Evolutionary conservation across 30 jellyfish, hydroid and myxozoan species (phyloP).

Genomic region (Aurelia sp.): DNA sequence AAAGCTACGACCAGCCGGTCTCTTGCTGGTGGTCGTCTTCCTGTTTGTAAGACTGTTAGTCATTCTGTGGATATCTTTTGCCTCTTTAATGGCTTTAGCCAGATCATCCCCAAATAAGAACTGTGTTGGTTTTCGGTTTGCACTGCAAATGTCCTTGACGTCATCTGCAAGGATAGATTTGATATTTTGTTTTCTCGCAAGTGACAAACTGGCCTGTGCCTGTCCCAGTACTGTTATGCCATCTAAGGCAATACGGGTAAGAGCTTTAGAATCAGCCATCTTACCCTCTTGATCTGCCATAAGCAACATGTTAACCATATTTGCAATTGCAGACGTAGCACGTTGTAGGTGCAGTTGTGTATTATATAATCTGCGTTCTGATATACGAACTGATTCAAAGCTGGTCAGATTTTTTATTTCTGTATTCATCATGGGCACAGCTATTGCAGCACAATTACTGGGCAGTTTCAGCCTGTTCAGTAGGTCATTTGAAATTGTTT

Average conservation of each 20-base stretch:
- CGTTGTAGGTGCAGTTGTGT: not conserved
- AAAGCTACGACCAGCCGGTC: constrained; percentile 3
- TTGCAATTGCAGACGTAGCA: not conserved
- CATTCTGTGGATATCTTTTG: constrained; percentile 11
- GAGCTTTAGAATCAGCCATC: no score
- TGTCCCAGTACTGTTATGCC: no score
- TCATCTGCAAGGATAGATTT: no score
- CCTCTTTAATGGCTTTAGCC: constrained; percentile 11
- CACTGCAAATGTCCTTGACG: no score
- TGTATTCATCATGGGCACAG: no score
- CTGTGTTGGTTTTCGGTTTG: constrained; percentile 4
- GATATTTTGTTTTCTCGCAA: no score
- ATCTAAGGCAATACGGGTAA: no score
- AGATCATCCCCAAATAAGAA: constrained; percentile 36
- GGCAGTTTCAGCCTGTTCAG: no score
- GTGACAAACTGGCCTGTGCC: no score
- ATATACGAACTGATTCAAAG: not conserved
- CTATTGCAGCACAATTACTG: no score
- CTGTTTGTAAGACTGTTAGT: not conserved
- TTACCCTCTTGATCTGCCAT: constrained; percentile 27
- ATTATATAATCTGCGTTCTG: constrained; percentile 18
- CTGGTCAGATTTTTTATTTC: no score
- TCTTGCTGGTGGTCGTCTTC: constrained; percentile 4
- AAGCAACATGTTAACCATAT: constrained; percentile 10
- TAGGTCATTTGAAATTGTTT: no score